Percentiles rank a stretch among this genome's conserved stretches.
phyloP scores from a whole-genome alignment of 2,888 invertebrate genomes.

The Adelognathus sp. region DNA sequence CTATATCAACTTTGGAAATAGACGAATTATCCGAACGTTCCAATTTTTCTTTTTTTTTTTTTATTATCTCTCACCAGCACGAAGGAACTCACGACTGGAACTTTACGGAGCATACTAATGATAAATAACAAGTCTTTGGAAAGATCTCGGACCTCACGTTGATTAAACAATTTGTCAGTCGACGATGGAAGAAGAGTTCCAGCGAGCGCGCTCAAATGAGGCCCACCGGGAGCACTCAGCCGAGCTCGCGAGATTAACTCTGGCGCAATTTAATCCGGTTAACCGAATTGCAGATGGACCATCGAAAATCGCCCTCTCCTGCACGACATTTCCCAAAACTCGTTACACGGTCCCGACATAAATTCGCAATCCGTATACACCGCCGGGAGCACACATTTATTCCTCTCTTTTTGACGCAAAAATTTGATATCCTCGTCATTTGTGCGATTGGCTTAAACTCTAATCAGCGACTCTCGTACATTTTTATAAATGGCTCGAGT shows the following conservation, averaged over 20 bases:
- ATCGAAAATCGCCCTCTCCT: neutral
- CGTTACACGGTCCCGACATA: neutral
- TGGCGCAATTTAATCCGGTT: neutral
- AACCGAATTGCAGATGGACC: neutral
- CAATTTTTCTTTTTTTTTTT: neutral
- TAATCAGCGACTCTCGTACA: neutral
- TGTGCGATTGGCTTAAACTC: constrained; percentile 24
- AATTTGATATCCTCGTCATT: neutral
- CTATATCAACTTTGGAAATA: neutral
- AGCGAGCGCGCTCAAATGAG: neutral
- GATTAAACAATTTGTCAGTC: neutral
- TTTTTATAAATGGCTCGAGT: neutral
- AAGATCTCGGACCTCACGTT: neutral
- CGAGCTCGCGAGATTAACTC: neutral
- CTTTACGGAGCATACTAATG: neutral
- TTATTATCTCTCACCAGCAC: neutral
- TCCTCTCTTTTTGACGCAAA: neutral
- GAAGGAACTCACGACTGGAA: constrained; percentile 6
- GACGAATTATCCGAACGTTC: neutral
- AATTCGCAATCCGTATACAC: neutral
- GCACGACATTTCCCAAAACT: neutral
- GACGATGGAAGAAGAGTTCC: constrained; percentile 31
- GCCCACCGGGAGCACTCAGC: neutral
- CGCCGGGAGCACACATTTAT: neutral
- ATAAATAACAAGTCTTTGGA: neutral